Percentiles rank a stretch among this genome's conserved stretches.
These are phyloP conservation scores for Euura saliciscinereae DNA, from an alignment of 1,140 invertebrate genomes.

Conservation along the genomic window DNA sequence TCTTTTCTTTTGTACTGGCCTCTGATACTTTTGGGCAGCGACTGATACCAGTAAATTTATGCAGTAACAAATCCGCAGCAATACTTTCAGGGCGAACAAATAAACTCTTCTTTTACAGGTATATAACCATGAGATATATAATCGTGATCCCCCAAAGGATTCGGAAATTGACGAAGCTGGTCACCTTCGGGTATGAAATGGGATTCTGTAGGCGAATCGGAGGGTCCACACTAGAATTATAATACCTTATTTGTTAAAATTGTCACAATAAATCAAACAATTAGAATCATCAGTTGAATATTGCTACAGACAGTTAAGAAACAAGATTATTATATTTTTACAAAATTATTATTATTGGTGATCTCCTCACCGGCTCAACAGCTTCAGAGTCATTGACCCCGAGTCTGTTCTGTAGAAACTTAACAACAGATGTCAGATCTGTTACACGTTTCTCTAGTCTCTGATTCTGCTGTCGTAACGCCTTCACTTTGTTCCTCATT, in stretches of 20 bases:
- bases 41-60: background rate
- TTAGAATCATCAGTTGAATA: no score
- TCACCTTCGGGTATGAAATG: background rate
- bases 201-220: background rate
- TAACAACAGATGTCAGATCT: background rate
- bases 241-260: background rate
- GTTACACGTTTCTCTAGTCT: constrained; percentile 1
- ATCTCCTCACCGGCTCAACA: background rate
- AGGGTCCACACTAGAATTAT: background rate
- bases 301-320: no score
- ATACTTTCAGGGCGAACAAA: background rate
- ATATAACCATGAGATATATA: background rate
- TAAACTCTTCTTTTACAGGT: background rate
- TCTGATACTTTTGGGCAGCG: background rate
- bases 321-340: no score
- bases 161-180: background rate
- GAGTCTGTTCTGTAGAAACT: background rate
- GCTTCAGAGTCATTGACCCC: background rate
- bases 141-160: background rate
- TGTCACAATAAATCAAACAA: background rate
- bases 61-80: background rate
- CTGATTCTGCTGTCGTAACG: background rate
- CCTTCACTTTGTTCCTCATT: background rate
- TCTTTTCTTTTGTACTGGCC: background rate
- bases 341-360: background rate